Evolutionary conservation across 2,888 invertebrate genomes (phyloP).

Genomic region (Bellardia pandia): DNA sequence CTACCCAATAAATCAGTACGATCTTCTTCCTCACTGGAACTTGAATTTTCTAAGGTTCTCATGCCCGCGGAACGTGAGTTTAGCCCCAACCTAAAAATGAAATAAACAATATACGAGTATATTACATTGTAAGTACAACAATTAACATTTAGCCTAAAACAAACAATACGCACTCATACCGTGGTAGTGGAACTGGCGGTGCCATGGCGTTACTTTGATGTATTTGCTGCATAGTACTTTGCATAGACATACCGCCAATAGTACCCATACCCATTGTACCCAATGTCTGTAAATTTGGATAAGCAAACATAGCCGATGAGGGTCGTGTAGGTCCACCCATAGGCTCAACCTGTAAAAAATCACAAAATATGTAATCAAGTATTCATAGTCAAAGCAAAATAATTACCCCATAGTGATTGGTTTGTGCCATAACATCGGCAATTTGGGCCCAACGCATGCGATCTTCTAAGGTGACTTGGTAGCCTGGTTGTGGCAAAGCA

Average conservation of each 20-base stretch:
- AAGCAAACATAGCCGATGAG: slow-evolving; percentile 93
- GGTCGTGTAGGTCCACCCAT: slow-evolving; percentile 89
- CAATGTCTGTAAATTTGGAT: slow-evolving; percentile 86
- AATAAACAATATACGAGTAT: slow-evolving; percentile 6
- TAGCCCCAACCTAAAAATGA: slow-evolving; percentile 77
- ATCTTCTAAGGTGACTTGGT: slow-evolving; percentile 91
- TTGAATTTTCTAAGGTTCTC: slow-evolving; percentile 85
- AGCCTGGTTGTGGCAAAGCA: slow-evolving; percentile 87
- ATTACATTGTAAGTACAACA: no score
- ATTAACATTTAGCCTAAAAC: not conserved
- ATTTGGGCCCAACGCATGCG: slow-evolving; percentile 95
- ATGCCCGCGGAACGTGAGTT: slow-evolving; percentile 84
- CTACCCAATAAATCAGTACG: slow-evolving; percentile 90
- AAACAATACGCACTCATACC: slow-evolving; percentile 83
- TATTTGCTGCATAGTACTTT: slow-evolving; percentile 83
- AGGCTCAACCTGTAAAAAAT: slow-evolving; percentile 87
- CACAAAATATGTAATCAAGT: not conserved
- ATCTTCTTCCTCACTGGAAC: slow-evolving; percentile 88
- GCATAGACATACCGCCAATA: slow-evolving; percentile 84
- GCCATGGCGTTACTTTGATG: slow-evolving; percentile 84
- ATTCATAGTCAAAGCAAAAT: not conserved
- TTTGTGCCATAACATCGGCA: slow-evolving; percentile 94
- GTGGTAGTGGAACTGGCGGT: slow-evolving; percentile 91
- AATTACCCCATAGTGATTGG: slow-evolving; percentile 92
- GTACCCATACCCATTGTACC: slow-evolving; percentile 81